Evolutionary conservation across 2,113 vertebrate genomes (phyloP), one percentile per base, ranked within the genome.

Genomic region (Melanerpes aurifrons): DNA sequence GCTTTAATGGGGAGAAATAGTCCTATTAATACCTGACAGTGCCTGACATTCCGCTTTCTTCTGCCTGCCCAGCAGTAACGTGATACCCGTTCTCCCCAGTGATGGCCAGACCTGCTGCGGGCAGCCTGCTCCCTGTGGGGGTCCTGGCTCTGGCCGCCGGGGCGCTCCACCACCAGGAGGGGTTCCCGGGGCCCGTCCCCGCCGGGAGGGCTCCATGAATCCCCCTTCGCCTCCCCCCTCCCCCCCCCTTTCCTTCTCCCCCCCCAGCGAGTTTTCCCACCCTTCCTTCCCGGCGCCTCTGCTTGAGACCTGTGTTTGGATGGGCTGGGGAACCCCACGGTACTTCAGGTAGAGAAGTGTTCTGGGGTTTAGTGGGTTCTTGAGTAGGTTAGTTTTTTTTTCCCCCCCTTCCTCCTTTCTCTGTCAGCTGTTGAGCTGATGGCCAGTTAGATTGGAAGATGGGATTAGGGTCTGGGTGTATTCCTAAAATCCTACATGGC

Each of bases 1-100:
- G 71, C 82, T 97, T 95, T 96, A 96, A 96, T 94, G 90, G 97
- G 95, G 80, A 92, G 86, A 89, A 94, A 73, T 50, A 71, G 75
- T 86, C 71, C 75, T 88, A 81, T 88, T 97, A 97, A 95, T 96
- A 95, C 93, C 73, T 93, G 94, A 82, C 86, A 82, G 77, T 32
- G 88, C 54, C 88, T 68, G 78, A 91, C 87, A 75, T 53, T 85
- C 25, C 3, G 57, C 74, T 96, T 96, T 95, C 91, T 97, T 82
- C 95, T 96, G 93, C 91, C 79, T 96, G 93, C 47, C 63, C 82
- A 24, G 53, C 62, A 15, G 88, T 78, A 94, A 93, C 26, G 31
- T 3, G 80, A 92, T 50, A 69, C 45, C 62, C 11, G 8, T 57
- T 61, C 24, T 21, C 48, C 48, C 12, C 64, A 25, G 40, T 3